Percentiles rank a stretch among this genome's conserved stretches.
These are phyloP conservation scores for Zoroaster sp. DNA, from an alignment of 53 echinoderm and acorn worm genomes.

Conservation along the genomic window DNA sequence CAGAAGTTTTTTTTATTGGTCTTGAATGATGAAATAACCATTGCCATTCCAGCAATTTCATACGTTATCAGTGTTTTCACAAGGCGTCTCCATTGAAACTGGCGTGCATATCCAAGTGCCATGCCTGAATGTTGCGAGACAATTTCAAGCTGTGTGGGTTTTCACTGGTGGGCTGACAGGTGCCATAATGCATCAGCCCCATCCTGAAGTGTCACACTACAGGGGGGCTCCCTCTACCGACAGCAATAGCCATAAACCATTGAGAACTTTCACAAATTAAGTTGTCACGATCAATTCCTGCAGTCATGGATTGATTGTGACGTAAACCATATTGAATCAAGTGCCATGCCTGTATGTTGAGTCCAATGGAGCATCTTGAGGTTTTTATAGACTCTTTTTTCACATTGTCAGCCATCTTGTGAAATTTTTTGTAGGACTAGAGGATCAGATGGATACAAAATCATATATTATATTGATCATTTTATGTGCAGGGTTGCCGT, in stretches of 20 bases:
- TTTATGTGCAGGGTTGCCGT: slow-evolving; percentile 81
- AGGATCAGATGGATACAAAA: neutral
- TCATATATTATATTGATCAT: neutral
- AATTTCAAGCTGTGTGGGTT: neutral
- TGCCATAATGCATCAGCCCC: neutral
- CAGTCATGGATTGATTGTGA: neutral
- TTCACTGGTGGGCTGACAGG: neutral
- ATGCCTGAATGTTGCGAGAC: too few relatives aligned
- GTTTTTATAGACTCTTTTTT: too few relatives aligned
- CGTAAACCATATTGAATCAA: neutral
- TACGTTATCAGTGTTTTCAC: too few relatives aligned
- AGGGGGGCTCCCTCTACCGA: neutral
- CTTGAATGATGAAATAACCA: neutral
- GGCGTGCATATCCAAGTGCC: too few relatives aligned
- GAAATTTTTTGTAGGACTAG: neutral
- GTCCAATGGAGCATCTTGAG: neutral
- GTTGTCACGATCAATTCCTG: neutral
- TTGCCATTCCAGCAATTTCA: neutral
- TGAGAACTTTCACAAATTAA: neutral
- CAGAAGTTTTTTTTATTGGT: too few relatives aligned
- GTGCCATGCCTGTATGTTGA: neutral
- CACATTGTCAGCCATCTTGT: neutral
- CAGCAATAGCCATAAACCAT: neutral
- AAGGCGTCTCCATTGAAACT: too few relatives aligned
- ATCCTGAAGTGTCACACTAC: neutral